Conservation (phyloP, 2,888 invertebrate species). For the Hypselothyrea guttata region DNA sequence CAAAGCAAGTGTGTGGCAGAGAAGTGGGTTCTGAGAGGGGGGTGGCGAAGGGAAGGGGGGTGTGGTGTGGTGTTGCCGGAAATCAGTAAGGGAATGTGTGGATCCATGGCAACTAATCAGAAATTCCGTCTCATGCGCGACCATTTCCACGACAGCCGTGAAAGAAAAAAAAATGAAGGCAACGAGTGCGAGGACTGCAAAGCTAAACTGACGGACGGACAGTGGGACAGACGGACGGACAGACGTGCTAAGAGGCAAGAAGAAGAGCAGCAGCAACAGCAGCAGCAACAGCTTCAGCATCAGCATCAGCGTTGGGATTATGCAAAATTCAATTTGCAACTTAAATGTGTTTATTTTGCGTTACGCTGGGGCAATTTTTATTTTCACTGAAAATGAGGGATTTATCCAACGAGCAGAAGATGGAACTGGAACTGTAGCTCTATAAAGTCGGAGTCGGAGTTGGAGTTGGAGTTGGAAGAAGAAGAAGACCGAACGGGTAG, state of each 20-base stretch:
- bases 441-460: too few species aligned
- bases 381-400: conserved; percentile 77
- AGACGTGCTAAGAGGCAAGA: conserved; percentile 37
- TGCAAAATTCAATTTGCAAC: conserved; percentile 81
- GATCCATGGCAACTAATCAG: conserved; percentile 72
- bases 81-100: conserved; percentile 16
- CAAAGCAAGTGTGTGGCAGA: conserved; percentile 72
- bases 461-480: not conserved
- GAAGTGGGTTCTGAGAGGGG: too few species aligned
- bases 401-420: conserved; percentile 42
- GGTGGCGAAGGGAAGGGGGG: not conserved
- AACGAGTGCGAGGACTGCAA: conserved; percentile 9
- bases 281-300: conserved; percentile 15
- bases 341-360: conserved; percentile 81
- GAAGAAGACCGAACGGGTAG: conserved; percentile 39
- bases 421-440: too few species aligned
- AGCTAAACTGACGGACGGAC: conserved; percentile 16
- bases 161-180: conserved; percentile 10
- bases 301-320: conserved; percentile 62
- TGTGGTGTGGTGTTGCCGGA: too few species aligned
- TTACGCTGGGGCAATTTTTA: conserved; percentile 77
- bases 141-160: conserved; percentile 51
- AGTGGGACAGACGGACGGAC: not conserved
- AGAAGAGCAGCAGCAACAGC: too few species aligned
- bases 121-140: conserved; percentile 72